Conservation (phyloP, 1,140 invertebrate species). For the Microplitis demolitor region DNA sequence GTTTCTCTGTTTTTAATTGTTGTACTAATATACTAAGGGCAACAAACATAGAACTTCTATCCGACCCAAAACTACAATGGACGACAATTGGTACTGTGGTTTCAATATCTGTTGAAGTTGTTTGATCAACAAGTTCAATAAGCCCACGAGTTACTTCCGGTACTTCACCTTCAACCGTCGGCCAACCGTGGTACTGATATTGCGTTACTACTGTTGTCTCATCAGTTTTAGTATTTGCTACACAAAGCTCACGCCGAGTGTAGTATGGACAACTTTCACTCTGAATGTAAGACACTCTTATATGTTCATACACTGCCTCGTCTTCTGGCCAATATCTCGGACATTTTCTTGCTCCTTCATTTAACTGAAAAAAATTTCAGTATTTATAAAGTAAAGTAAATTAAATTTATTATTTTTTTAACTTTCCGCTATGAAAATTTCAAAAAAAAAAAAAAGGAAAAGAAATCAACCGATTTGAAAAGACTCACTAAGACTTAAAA, state of each 20-base stretch:
- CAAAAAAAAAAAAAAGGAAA: no score
- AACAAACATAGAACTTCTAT: slow-evolving; percentile 87
- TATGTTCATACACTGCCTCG: slow-evolving; percentile 80
- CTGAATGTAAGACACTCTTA: slow-evolving; percentile 83
- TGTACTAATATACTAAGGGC: slow-evolving; percentile 83
- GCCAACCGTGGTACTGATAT: slow-evolving; percentile 89
- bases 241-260: slow-evolving; percentile 79
- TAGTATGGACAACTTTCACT: slow-evolving; percentile 88
- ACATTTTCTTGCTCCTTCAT: slow-evolving; percentile 78
- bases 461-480: no score
- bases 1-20: slow-evolving; percentile 79
- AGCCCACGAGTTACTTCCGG: slow-evolving; percentile 83
- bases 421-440: no score
- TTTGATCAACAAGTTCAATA: slow-evolving; percentile 79
- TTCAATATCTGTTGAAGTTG: slow-evolving; percentile 63
- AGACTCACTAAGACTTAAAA: no score
- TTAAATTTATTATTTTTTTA: neutral
- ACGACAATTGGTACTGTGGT: slow-evolving; percentile 72
- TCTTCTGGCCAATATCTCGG: slow-evolving; percentile 92
- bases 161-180: slow-evolving; percentile 83
- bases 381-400: neutral
- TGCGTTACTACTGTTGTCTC: slow-evolving; percentile 78
- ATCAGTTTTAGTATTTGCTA: slow-evolving; percentile 75
- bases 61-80: slow-evolving; percentile 85
- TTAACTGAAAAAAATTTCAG: slow-evolving; percentile 60